Base-by-base conservation (phyloP, 2,797 vertebrate species). In the Pygocentrus nattereri region DNA sequence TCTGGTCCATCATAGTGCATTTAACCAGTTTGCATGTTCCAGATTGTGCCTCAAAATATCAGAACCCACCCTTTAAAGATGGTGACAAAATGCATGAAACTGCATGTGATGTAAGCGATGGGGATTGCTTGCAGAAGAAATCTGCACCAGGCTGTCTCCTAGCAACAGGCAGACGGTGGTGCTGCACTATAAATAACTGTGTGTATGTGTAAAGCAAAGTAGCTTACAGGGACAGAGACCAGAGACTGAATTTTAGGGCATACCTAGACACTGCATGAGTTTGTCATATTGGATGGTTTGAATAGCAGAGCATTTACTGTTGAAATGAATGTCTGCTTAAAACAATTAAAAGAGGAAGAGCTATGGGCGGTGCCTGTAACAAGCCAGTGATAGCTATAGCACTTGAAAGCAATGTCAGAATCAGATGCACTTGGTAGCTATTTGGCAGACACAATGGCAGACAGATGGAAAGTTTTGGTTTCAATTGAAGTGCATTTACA, bases 111-210 rank as follows among this genome's bases (percentile, higher is more conserved):
- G 75, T 82, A 85, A 86, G 83, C 77, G 79, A 80, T 79, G 78
- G 78, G 84, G 79, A 87, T 85, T 74, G 81, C 85, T 87, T 82
- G 72, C 68, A 74, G 75, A 83, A 82, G 83, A 87, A 82, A 80
- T 85, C 86, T 87, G 79, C 85, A 79, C 81, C 61, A 72, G 78
- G 49, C 77, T 54, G 87, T 89, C 80, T 85, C 88, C 86, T 89
- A 86, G 86, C 87, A 89, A 87, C 88, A 87, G 85, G 76, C 86
- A 88, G 88, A 87, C 76, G 54, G 87, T 82, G 78, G 84, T 87
- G 85, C 74, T 80, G 78, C 72, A 83, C 88, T 88, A 90, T 87
- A 90, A 90, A 89, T 90, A 91, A 86, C 84, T 30, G 52, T 58
- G 68, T 75, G 76, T 79, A 50, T 82, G 77, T 77, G 59, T 77